A percentile compares a stretch with the other conserved stretches of the same genome.
phyloP scores from a whole-genome alignment of 2,888 invertebrate species.

The Byasa hedistus region DNA sequence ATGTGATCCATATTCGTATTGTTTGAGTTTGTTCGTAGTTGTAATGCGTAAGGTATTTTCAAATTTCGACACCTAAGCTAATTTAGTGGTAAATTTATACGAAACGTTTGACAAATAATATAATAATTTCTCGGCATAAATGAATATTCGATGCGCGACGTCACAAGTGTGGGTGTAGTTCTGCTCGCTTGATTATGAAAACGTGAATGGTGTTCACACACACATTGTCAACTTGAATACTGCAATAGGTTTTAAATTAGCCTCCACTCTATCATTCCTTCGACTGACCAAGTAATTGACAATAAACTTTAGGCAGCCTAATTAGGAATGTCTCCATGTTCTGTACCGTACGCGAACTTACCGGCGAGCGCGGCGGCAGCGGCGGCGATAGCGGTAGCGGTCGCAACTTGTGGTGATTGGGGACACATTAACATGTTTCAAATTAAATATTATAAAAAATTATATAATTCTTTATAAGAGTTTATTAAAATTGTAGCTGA shows the following conservation, averaged over 20 bases:
- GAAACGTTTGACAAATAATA: constrained; percentile 48
- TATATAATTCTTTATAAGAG: background rate
- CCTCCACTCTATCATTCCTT: constrained; percentile 52
- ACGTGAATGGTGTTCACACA: background rate
- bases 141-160: constrained; percentile 40
- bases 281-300: constrained; percentile 76
- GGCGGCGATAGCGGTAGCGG: background rate
- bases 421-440: constrained; percentile 4
- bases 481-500: background rate
- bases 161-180: constrained; percentile 31
- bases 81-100: constrained; percentile 52
- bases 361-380: constrained; percentile 36
- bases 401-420: background rate
- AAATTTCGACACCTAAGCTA: constrained; percentile 46
- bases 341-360: constrained; percentile 40
- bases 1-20: constrained; percentile 64
- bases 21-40: constrained; percentile 57
- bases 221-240: constrained; percentile 20
- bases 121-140: constrained; percentile 46
- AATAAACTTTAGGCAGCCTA: constrained; percentile 76
- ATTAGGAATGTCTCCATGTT: constrained; percentile 58
- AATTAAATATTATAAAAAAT: constrained; percentile 1
- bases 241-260: constrained; percentile 26
- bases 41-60: constrained; percentile 47
- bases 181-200: constrained; percentile 4